Conservation (phyloP, 2,888 invertebrate genomes). For the Pristionchus entomophagus region DNA sequence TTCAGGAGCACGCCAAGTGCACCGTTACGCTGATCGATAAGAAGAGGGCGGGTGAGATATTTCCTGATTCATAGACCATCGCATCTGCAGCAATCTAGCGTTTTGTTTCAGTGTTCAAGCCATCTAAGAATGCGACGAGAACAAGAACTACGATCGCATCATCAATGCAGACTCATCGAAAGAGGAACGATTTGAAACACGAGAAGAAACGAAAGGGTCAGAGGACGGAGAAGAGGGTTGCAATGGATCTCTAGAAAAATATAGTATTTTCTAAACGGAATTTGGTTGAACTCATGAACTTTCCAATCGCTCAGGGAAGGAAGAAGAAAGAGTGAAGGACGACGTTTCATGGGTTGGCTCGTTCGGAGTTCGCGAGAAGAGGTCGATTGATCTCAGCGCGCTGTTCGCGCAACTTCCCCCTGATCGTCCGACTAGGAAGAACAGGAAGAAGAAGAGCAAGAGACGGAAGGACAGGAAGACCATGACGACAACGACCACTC, state of each 20-base stretch:
- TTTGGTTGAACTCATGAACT: too few relatives aligned
- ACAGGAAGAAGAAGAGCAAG: background rate
- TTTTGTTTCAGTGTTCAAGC: background rate
- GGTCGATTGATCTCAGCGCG: background rate
- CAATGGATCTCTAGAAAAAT: too few relatives aligned
- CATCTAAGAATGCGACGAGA: background rate
- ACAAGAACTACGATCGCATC: too few relatives aligned
- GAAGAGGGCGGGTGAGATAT: background rate
- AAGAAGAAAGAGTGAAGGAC: background rate
- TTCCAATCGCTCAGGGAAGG: too few relatives aligned
- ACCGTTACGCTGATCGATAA: constrained; percentile 2
- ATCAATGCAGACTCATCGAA: background rate
- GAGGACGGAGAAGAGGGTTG: too few relatives aligned
- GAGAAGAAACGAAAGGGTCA: background rate
- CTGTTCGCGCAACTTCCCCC: too few relatives aligned
- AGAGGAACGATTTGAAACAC: background rate
- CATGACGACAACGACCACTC: background rate
- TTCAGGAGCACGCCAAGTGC: constrained; percentile 19
- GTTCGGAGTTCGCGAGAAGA: background rate
- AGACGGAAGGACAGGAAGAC: background rate
- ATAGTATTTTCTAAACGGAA: too few relatives aligned
- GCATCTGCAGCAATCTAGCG: background rate
- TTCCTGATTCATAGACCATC: background rate
- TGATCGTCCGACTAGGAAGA: background rate
- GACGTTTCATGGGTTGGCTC: constrained; percentile 3